Base-by-base conservation (phyloP, 2,113 vertebrate genomes). In the Myotis lucifugus region DNA sequence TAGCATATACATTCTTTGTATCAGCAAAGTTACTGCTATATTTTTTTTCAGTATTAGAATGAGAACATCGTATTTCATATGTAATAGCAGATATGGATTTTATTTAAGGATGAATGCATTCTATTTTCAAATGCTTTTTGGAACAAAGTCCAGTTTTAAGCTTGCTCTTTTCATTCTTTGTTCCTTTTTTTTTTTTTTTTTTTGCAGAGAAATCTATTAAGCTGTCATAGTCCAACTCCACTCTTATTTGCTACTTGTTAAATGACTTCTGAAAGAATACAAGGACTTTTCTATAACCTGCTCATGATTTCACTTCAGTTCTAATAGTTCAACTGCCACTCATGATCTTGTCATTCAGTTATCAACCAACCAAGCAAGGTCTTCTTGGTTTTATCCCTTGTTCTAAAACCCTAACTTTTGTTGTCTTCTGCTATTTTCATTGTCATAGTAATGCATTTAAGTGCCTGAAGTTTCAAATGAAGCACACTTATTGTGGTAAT, bases 271-370 rank as follows among this genome's bases (percentile, higher is more conserved):
- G 84, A 96, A 96, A 98, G 98, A 97, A 97, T 92, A 96, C 90
- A 96, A 97, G 95, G 96, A 97, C 93, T 98, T 97, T 92, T 92
- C 95, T 94, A 91, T 97, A 97, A 98, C 88, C 90, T 94, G 90
- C 95, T 98, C 96, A 97, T 98, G 97, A 98, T 98, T 97, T 98
- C 91, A 96, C 97, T 98, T 98, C 95, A 97, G 97, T 97, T 95
- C 92, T 91, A 97, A 96, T 52, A 94, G 2, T 94, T 91, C 69
- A 96, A 88, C 94, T 97, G 85, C 97, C 94, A 87, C 94, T 84
- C 94, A 90, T 88, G 96, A 97, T 97, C 96, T 96, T 97, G 97
- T 97, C 97, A 98, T 95, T 96, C 97, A 97, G 79, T 96, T 97
- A 98, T 95, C 97, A 94, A 85, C 86, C 61, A 86, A 91, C 54